Conservation (phyloP, 2,888 invertebrate species). For the Coleophora deauratella region DNA sequence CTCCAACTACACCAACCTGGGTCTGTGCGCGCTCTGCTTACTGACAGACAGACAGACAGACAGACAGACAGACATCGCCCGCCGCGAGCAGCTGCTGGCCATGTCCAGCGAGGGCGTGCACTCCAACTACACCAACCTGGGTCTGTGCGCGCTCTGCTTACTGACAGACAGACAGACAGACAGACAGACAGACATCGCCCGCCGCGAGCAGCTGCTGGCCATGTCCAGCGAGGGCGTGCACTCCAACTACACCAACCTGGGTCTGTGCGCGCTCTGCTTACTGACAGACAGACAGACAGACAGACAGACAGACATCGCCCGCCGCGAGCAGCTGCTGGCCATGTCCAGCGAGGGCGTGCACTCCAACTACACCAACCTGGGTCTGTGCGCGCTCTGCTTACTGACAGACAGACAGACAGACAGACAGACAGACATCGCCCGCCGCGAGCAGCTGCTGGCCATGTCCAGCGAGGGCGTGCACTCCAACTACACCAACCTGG, state of each 20-base stretch:
- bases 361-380: constrained; percentile 12
- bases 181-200: neutral
- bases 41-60: too few species aligned
- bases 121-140: constrained; percentile 8
- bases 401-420: too few species aligned
- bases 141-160: constrained; percentile 8
- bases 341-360: constrained; percentile 6
- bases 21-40: constrained; percentile 4
- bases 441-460: neutral
- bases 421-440: neutral
- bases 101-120: neutral
- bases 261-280: constrained; percentile 2
- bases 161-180: too few species aligned
- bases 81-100: constrained; percentile 1
- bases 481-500: constrained; percentile 10
- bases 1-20: constrained; percentile 50
- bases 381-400: neutral
- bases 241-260: constrained; percentile 8
- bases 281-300: too few species aligned
- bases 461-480: neutral
- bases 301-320: constrained; percentile 5
- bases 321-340: constrained; percentile 5
- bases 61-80: constrained; percentile 1
- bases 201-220: constrained; percentile 1
- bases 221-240: neutral